Conservation (phyloP, 2,113 vertebrate genomes). For the Vidua macroura region DNA sequence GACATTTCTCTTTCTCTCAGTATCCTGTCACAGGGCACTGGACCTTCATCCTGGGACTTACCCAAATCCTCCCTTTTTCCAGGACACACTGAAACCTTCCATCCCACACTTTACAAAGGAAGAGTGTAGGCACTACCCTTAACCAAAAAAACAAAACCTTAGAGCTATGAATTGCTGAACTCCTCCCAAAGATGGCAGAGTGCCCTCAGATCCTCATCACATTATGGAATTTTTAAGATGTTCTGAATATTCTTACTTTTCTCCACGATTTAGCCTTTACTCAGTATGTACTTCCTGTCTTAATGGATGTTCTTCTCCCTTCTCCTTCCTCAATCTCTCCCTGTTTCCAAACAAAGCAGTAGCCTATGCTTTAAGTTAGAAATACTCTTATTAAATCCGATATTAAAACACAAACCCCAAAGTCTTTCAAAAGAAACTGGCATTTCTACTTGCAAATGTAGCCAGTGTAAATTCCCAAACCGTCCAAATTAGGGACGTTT, state of each 20-base stretch:
- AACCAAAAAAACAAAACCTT: not conserved
- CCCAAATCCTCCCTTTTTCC: conserved; percentile 23
- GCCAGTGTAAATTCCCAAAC: conserved; percentile 3
- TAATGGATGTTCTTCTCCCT: not conserved
- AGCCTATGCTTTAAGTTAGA: not conserved
- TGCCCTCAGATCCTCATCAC: not conserved
- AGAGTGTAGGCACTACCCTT: not conserved
- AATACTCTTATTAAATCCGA: not conserved
- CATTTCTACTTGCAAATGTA: not conserved
- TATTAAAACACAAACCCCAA: not conserved
- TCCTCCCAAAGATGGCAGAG: not conserved
- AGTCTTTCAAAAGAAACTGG: not conserved
- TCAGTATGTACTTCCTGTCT: not conserved
- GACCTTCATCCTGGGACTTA: not conserved
- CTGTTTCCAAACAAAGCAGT: not conserved
- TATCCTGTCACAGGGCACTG: not conserved
- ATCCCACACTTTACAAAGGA: not conserved
- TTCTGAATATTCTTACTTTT: not conserved
- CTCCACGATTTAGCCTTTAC: not conserved
- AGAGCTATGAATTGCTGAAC: not conserved
- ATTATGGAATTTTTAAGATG: not conserved
- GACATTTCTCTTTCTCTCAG: not conserved
- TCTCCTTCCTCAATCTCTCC: not conserved
- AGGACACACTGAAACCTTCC: not conserved
- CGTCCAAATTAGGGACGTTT: not conserved